These are phyloP conservation scores for Hydrolagus colliei DNA, from an alignment of 2,797 vertebrate species.

Conservation along the genomic window DNA sequence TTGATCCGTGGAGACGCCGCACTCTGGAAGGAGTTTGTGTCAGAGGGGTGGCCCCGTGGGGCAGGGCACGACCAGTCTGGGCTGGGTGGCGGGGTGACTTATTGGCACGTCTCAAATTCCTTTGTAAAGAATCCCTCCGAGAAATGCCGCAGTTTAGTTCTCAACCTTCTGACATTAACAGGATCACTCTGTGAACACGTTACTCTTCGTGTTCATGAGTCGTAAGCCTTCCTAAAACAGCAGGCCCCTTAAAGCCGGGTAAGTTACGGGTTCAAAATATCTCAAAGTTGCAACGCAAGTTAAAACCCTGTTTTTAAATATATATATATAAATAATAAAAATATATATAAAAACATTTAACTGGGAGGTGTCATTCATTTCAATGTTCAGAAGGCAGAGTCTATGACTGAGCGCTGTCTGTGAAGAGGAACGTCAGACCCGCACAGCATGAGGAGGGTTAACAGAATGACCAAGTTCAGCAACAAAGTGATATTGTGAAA, in stretches of 20 bases:
- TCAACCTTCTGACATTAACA: not conserved
- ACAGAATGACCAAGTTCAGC: slow-evolving; percentile 26
- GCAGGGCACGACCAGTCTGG: too few species aligned
- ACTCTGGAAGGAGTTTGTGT: too few species aligned
- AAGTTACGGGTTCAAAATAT: not conserved
- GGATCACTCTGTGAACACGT: too few species aligned
- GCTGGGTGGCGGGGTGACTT: too few species aligned
- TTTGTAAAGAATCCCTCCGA: too few species aligned
- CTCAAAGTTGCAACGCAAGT: not conserved
- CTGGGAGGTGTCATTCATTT: not conserved
- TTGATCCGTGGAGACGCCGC: too few species aligned
- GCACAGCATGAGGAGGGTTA: slow-evolving; percentile 22
- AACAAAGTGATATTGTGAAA: slow-evolving; percentile 26
- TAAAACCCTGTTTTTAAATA: not conserved
- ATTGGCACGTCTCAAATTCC: too few species aligned
- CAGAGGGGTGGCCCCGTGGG: too few species aligned
- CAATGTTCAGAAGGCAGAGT: not conserved
- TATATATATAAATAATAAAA: too few species aligned
- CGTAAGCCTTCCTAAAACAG: not conserved
- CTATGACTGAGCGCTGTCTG: not conserved
- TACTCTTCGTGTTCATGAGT: not conserved
- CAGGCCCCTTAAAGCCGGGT: not conserved
- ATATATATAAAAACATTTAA: not conserved
- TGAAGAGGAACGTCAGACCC: slow-evolving; percentile 16
- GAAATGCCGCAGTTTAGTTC: too few species aligned